Evolutionary conservation across 2,888 invertebrate species (phyloP), one percentile per base, ranked within the genome.

Genomic region (Amblyjoppa fuscipennis): DNA sequence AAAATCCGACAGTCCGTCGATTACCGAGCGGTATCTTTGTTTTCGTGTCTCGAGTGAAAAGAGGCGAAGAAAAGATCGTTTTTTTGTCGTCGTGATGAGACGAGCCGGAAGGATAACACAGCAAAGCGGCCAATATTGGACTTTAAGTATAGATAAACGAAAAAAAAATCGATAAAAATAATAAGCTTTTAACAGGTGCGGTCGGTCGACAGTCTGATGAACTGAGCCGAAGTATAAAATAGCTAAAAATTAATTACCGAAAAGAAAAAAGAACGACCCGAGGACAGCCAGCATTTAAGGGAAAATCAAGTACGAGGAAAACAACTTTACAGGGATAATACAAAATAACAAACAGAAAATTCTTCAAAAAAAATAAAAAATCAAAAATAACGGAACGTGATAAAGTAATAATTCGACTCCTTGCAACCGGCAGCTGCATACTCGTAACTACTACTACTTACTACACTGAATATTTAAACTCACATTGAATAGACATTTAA

Each of bases 401-500:
- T 13, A 45, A 59, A 71, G 4, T n/a, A 61, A 45, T 7, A 16
- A 77, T 77, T 68, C 38, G 77, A 79, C 61, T 38, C 69, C 68
- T 64, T 69, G 49, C 16, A 76, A 69, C 71, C 83, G 66, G 56
- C 79, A 76, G 66, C 59, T 71, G 28, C 66, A 38, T 79, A 53
- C 75, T 69, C 68, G 68, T 64, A 76, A 77, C 82, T 83, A 82
- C 61, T 64, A 64, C 61, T 34, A 31, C 28, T 31, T 64, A 64
- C 34, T 64, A 59, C 76, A 75, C 77, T 80, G 59, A 74, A 81
- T 87, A 84, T 85, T 84, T 83, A 74, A 85, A 87, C 78, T 84
- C 76, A 87, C 86, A 87, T 68, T 85, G 73, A 74, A 73, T 87
- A 87, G 83, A 83, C 70, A 75, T 81, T 75, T 84, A 83, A 87